A percentile compares a stretch with the other conserved stretches of the same genome.
These are phyloP conservation scores for Montipora capitata DNA, from an alignment of 92 coral and sea anemone species.

Conservation along the genomic window DNA sequence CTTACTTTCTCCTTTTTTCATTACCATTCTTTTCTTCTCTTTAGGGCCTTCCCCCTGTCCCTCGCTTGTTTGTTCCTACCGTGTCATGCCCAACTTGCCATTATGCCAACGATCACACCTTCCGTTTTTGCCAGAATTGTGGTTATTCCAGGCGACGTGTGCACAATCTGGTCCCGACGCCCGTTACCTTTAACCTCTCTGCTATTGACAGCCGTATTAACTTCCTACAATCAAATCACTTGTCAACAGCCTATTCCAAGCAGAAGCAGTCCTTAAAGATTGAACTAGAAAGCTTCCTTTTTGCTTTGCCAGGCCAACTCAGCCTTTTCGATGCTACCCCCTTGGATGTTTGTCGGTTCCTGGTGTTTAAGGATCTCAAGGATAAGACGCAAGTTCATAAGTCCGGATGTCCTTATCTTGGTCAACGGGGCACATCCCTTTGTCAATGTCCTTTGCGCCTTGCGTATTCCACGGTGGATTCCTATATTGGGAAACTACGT, in stretches of 20 bases:
- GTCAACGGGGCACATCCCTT: constrained; percentile 7
- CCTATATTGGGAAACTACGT: constrained; percentile 78
- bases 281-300: constrained; percentile 40
- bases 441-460: constrained; percentile 69
- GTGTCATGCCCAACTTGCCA: constrained; percentile 45
- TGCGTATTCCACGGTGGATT: constrained; percentile 68
- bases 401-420: constrained; percentile 45
- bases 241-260: too few relatives aligned
- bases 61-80: constrained; percentile 30
- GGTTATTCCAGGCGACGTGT: constrained; percentile 31
- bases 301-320: constrained; percentile 37
- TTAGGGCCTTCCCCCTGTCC: background rate
- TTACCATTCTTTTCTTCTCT: too few relatives aligned
- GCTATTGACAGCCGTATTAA: constrained; percentile 20
- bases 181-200: background rate
- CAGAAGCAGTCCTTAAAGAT: background rate
- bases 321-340: constrained; percentile 53
- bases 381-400: constrained; percentile 66
- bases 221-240: constrained; percentile 16
- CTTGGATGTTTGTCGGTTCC: constrained; percentile 45
- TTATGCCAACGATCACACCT: constrained; percentile 39
- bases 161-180: background rate
- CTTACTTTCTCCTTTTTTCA: background rate
- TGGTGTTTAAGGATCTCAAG: constrained; percentile 43
- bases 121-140: constrained; percentile 16